These are phyloP conservation scores for Cavia porcellus DNA, from an alignment of 2,113 vertebrate genomes.

Conservation along the genomic window DNA sequence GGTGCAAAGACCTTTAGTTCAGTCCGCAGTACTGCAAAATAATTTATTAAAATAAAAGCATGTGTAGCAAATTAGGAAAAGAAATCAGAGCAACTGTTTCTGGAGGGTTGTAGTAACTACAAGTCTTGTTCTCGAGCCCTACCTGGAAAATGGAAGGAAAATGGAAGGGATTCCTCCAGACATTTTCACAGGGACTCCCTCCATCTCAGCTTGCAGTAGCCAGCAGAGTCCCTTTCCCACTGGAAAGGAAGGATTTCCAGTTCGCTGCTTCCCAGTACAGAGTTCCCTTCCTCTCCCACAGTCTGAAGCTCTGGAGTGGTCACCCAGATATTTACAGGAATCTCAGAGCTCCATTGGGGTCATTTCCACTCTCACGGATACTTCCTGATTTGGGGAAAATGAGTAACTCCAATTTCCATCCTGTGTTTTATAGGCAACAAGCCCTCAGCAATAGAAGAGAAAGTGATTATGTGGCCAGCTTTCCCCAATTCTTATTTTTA, in stretches of 20 bases:
- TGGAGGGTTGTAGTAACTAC: not conserved
- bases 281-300: not conserved
- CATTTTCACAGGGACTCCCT: not conserved
- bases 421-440: not conserved
- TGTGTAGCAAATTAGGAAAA: not conserved
- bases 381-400: not conserved
- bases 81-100: not conserved
- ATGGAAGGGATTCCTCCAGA: not conserved
- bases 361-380: not conserved
- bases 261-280: not conserved
- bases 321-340: not conserved
- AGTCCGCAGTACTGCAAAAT: not conserved
- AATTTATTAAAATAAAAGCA: not conserved
- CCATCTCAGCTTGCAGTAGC: not conserved
- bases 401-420: slow-evolving; percentile 35
- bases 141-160: not conserved
- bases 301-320: not conserved
- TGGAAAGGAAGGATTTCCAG: not conserved
- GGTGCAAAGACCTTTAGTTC: not conserved
- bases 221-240: not conserved
- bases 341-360: not conserved
- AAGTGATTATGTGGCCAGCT: not conserved
- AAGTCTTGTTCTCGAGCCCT: not conserved
- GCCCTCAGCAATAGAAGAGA: not conserved
- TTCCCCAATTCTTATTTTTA: not conserved